These are phyloP conservation scores for Amblyteles armatorius DNA, from an alignment of 2,888 invertebrate species.

Conservation along the genomic window DNA sequence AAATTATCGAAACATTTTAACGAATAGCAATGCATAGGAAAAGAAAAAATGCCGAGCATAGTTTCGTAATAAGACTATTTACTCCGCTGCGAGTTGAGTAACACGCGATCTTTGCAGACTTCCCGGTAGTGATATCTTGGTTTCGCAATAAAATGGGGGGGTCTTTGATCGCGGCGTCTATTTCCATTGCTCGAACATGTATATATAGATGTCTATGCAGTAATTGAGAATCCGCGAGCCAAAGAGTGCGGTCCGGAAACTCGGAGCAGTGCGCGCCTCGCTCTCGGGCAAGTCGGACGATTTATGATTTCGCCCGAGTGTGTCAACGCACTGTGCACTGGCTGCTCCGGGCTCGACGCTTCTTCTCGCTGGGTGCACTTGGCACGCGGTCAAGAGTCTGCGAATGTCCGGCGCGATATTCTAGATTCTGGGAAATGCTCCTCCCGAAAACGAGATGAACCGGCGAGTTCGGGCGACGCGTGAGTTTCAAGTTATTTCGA, in stretches of 20 bases:
- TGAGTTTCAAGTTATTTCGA: conserved; percentile 79
- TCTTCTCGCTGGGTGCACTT: conserved; percentile 66
- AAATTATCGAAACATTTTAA: neutral
- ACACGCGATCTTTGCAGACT: conserved; percentile 43
- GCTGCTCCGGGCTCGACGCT: neutral
- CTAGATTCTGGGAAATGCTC: conserved; percentile 76
- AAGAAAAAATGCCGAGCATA: neutral
- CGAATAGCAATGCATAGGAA: neutral
- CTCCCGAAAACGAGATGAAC: conserved; percentile 50
- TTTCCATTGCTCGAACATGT: conserved; percentile 47
- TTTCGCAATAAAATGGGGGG: conserved; percentile 59
- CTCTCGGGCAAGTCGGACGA: conserved; percentile 44
- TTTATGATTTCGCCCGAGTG: conserved; percentile 65
- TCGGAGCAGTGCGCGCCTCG: conserved; percentile 27
- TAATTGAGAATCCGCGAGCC: conserved; percentile 52
- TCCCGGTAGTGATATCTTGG: conserved; percentile 50
- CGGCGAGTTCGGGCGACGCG: conserved; percentile 45
- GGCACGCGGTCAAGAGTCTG: conserved; percentile 81
- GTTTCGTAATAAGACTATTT: neutral
- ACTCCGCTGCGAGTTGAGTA: conserved; percentile 29
- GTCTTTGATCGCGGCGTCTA: conserved; percentile 62
- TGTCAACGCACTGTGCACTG: conserved; percentile 58
- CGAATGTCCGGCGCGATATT: conserved; percentile 80
- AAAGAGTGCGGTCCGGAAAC: conserved; percentile 64
- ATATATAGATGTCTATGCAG: conserved; percentile 29